Percentiles rank a stretch among this genome's conserved stretches.
Evolutionary conservation across 1,140 invertebrate genomes (phyloP).

Genomic region (Anastrepha ludens): DNA sequence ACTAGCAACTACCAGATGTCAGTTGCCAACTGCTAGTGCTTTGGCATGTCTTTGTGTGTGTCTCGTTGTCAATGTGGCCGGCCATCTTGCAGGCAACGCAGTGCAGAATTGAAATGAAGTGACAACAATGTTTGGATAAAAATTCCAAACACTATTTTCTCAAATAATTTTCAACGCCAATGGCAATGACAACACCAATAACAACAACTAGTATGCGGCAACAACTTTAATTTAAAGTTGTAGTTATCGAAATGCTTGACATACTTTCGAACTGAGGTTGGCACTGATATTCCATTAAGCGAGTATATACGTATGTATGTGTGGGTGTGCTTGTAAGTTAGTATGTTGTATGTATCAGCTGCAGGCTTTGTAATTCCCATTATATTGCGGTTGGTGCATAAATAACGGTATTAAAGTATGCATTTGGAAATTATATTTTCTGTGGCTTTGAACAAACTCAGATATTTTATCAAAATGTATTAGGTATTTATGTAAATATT

Average conservation of each 20-base stretch:
- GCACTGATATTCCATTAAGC: background rate
- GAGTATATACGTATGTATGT: background rate
- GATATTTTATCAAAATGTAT: constrained; percentile 21
- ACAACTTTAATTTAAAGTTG: constrained; percentile 52
- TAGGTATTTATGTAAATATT: constrained; percentile 1
- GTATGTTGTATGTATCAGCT: background rate
- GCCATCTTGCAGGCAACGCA: background rate
- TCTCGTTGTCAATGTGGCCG: background rate
- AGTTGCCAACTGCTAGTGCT: background rate
- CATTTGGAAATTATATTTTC: constrained; percentile 36
- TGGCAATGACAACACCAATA: constrained; percentile 2
- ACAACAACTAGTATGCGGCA: constrained; percentile 12
- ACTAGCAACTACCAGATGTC: background rate
- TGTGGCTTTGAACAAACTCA: constrained; percentile 4
- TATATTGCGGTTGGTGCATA: constrained; percentile 24
- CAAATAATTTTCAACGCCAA: constrained; percentile 44
- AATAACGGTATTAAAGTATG: constrained; percentile 25
- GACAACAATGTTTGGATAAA: constrained; percentile 51
- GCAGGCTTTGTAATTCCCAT: constrained; percentile 11
- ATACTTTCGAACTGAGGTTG: constrained; percentile 42
- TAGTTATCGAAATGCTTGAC: constrained; percentile 45
- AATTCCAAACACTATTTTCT: constrained; percentile 51
- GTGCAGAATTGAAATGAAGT: constrained; percentile 39
- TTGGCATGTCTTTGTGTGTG: background rate
- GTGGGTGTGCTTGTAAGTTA: too few relatives aligned